Evolutionary conservation across 1,140 invertebrate genomes (phyloP).

Genomic region (Sminthurides bifidus): DNA sequence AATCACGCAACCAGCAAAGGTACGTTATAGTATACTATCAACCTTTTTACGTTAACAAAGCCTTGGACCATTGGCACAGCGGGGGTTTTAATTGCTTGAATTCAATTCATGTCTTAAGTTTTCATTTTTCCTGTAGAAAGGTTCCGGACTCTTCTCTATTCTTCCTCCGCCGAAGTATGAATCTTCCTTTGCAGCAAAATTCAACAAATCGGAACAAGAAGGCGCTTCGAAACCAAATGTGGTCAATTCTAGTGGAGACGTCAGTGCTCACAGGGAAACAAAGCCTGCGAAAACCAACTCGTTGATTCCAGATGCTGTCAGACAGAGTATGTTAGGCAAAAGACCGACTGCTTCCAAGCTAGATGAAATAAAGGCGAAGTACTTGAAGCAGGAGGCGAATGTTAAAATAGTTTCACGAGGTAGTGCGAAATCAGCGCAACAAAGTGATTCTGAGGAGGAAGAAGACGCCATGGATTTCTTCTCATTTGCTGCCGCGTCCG

Average conservation of each 20-base stretch:
- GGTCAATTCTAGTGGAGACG: no score
- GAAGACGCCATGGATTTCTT: conserved; percentile 36
- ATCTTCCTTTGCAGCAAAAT: no score
- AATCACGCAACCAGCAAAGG: conserved; percentile 29
- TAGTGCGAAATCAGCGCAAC: conserved; percentile 1
- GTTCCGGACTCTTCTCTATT: conserved; percentile 35
- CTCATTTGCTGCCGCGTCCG: conserved; percentile 23
- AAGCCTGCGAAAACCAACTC: background rate
- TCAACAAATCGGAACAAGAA: no score
- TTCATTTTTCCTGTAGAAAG: conserved; percentile 30
- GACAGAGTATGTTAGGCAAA: conserved; percentile 17
- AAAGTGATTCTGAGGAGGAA: conserved; percentile 41
- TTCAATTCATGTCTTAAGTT: conserved; percentile 26
- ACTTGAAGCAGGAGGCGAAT: conserved; percentile 25
- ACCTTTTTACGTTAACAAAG: conserved; percentile 4
- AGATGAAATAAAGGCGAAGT: conserved; percentile 26
- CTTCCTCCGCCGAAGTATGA: conserved; percentile 40
- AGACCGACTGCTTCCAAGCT: conserved; percentile 16
- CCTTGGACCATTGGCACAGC: background rate
- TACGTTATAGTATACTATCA: background rate
- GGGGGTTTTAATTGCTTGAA: background rate
- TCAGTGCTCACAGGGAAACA: no score
- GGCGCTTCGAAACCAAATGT: no score
- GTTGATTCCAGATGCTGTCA: conserved; percentile 18
- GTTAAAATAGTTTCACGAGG: conserved; percentile 9